Evolutionary conservation across 53 echinoderm and acorn worm genomes (phyloP), one percentile per base, ranked within the genome.

Genomic region (Apostichopus leukothele): DNA sequence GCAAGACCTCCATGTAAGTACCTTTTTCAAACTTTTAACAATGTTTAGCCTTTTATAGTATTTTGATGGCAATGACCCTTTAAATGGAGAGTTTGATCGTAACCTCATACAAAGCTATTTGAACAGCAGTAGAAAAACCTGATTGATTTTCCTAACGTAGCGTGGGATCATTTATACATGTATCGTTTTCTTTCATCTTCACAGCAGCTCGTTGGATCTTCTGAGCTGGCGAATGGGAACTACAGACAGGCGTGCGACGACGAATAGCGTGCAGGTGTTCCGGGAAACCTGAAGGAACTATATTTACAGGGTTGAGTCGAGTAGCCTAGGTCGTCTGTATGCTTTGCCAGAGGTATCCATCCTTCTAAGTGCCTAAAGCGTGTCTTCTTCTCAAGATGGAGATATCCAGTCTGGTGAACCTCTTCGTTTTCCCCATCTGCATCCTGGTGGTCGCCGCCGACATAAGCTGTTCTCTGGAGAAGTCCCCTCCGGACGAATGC

Each of bases 341-440:
- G 81, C 59, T 57, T 81, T 39, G 39, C 39, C 2, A 39, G 39
- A 39, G 39, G 81, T 21, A 54, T 81, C 59, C 19, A 81, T 54
- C 18, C 81, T 81, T 20, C 22, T 81, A 10, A 81, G 81, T 81
- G 81, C 81, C 81, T 81, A 81, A 60, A 54, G 81, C 54, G 81
- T 79, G 79, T 79, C 39, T 39, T 39, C 16, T 77, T 74, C 77
- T 52, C 77, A 9, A 52, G 77, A 76, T 76, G 77, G 77, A 39
- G 26, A 10, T 39, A 26, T 13, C 50, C 26, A 52, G 20, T 21
- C 77, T 52, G 52, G 50, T 76, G 27, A 39, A 60, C 67, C 66
- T 63, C 12, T 1, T 12, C 4, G 25, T 67, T 67, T 25, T 85
- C 50, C 12, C 60, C 67, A 23, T 85, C 50, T 85, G 67, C 26